Evolutionary conservation across 2,797 vertebrate genomes (phyloP).

Genomic region (Cheirogaleus major): DNA sequence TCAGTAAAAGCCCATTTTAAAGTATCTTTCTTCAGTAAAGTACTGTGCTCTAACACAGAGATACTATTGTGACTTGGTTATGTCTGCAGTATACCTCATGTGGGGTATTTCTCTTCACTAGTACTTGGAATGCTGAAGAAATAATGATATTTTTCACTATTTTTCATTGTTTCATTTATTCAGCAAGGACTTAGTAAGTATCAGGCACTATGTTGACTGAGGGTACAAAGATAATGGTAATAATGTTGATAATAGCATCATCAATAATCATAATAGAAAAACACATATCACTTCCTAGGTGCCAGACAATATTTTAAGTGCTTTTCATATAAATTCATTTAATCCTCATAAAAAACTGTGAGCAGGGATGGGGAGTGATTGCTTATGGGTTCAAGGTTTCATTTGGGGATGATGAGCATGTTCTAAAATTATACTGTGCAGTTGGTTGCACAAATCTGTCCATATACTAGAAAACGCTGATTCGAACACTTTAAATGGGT

Average conservation of each 20-base stretch:
- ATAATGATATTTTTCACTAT: not conserved
- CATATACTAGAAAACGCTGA: not conserved
- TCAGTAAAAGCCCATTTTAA: not conserved
- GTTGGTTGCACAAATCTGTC: not conserved
- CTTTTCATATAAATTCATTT: not conserved
- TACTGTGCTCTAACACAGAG: not conserved
- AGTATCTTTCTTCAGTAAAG: not conserved
- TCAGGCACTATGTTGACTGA: not conserved
- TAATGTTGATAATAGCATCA: not conserved
- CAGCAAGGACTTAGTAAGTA: not conserved
- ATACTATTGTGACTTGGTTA: not conserved
- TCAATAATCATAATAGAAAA: not conserved
- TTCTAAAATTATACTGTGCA: not conserved
- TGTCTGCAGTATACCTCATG: not conserved
- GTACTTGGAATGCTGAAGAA: conserved; percentile 4
- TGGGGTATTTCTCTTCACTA: not conserved
- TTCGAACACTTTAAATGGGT: not conserved
- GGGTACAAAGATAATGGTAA: not conserved
- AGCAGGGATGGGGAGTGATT: not conserved
- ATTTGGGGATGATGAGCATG: not conserved
- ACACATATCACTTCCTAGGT: not conserved
- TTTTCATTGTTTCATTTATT: conserved; percentile 2
- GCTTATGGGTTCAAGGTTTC: not conserved
- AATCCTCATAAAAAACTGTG: not conserved
- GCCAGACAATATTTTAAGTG: not conserved